phyloP scores from a whole-genome alignment of 2,113 vertebrate genomes.

The Cyprinodon brontotheroides region DNA sequence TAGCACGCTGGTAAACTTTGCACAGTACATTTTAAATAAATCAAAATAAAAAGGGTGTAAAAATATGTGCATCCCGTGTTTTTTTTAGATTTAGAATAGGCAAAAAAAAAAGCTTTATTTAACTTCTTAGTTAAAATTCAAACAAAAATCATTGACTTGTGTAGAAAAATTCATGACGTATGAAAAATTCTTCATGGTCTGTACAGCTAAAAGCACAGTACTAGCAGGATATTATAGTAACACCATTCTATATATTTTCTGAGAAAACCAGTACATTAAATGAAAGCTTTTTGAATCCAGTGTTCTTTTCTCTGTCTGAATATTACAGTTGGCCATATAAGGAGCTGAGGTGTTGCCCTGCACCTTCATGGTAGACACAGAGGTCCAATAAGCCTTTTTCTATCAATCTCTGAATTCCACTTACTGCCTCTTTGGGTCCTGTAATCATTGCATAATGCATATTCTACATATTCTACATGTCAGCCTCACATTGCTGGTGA shows the following conservation, averaged over 20 bases:
- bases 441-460: constrained; percentile 67
- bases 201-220: not conserved
- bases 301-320: not conserved
- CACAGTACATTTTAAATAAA: too few species aligned
- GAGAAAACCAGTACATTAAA: not conserved
- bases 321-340: constrained; percentile 3
- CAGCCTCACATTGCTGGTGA: constrained; percentile 66
- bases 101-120: too few species aligned
- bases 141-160: not conserved
- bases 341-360: constrained; percentile 17
- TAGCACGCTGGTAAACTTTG: too few species aligned
- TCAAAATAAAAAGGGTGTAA: too few species aligned
- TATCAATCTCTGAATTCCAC: constrained; percentile 36
- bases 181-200: not conserved
- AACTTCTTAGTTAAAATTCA: not conserved
- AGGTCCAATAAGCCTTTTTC: constrained; percentile 36
- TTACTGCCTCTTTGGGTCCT: constrained; percentile 27
- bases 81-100: too few species aligned
- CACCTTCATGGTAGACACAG: constrained; percentile 2
- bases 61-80: too few species aligned
- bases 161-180: not conserved
- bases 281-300: not conserved
- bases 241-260: not conserved
- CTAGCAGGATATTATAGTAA: not conserved
- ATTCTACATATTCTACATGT: constrained; percentile 68